Evolutionary conservation across 2,113 vertebrate species (phyloP), one percentile per base, ranked within the genome.

Genomic region (Mellivora capensis): DNA sequence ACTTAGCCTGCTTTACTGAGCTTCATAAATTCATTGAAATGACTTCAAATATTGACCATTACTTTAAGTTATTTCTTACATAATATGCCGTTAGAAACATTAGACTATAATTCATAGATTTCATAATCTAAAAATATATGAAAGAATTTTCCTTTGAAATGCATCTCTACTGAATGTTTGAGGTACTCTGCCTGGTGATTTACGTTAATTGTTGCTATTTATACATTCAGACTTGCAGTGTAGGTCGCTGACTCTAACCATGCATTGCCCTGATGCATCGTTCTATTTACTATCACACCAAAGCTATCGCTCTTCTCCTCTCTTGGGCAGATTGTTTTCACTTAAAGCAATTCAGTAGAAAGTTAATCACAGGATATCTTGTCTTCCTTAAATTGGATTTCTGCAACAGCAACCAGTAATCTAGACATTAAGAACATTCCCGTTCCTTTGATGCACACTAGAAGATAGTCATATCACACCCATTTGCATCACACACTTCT

Each of bases 311-410:
- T 59, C 57, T 87, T 90, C 64, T 67, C 62, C 64, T 94, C 31
- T 89, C 37, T 61, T 94, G 79, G 42, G 72, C 42, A 84, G 82
- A 96, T 25, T 0, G 1, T 87, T 97, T 86, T 67, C 95, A 92
- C 76, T 95, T 93, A 92, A 87, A 89, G 62, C 54, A 94, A 47
- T 77, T 93, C 84, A 88, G 64, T n/a, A 93, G 49, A 87, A 96
- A 97, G 85, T 91, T 97, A 92, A 96, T 96, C 91, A 92, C 76
- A 87, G 44, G 39, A 52, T 85, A 93, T 90, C 80, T 72, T 97
- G 87, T 92, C 93, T 93, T 95, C 72, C 31, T 93, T 97, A 91
- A 97, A 90, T 74, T 97, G 74, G 84, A 96, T 95, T 97, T 96
- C 95, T 91, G 62, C 59, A 95, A 88, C 27, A 95, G 52, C 44